These are phyloP conservation scores for Musca domestica DNA, from an alignment of 1,140 invertebrate genomes.

Conservation along the genomic window DNA sequence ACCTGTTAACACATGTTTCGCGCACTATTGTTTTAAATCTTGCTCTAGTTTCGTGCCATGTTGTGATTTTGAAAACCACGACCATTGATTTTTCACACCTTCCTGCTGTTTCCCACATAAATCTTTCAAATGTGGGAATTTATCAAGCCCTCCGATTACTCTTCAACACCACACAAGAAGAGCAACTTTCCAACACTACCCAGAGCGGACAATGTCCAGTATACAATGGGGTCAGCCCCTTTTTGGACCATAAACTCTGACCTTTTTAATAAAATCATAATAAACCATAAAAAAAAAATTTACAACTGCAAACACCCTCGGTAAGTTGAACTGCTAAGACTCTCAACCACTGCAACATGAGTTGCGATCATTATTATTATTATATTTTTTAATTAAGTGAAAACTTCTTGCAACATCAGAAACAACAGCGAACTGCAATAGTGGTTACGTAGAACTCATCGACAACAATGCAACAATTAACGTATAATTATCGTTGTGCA, in stretches of 20 bases:
- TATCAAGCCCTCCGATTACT: background rate
- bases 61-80: too few species aligned
- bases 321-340: too few species aligned
- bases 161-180: background rate
- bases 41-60: too few species aligned
- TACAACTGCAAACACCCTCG: background rate
- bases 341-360: too few species aligned
- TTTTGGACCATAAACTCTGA: background rate
- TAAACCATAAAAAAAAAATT: constrained; percentile 13
- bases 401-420: background rate
- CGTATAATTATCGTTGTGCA: constrained; percentile 8
- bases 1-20: too few species aligned
- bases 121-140: background rate
- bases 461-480: constrained; percentile 21
- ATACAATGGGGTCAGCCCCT: too few species aligned
- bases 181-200: background rate
- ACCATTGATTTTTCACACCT: too few species aligned
- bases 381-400: constrained; percentile 15
- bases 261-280: constrained; percentile 14
- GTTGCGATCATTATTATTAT: background rate
- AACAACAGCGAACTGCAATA: background rate
- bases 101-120: background rate
- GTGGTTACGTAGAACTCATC: background rate
- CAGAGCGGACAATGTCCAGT: background rate
- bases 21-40: too few species aligned